A percentile compares a stretch with the other conserved stretches of the same genome.
These are phyloP conservation scores for Odontocolon sp. DNA, from an alignment of 2,888 invertebrate genomes.

Conservation along the genomic window DNA sequence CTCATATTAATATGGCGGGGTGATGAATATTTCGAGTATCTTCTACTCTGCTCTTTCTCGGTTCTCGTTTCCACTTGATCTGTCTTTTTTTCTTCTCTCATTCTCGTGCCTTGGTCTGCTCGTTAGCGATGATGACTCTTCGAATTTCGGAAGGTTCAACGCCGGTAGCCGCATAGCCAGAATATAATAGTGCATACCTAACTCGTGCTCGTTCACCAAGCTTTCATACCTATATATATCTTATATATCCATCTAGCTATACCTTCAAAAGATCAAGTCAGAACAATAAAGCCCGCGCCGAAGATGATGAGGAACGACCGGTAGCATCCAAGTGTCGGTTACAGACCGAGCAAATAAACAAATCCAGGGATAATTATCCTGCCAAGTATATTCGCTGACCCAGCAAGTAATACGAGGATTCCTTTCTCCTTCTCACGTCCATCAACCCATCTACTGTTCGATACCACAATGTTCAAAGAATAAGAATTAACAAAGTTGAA, in stretches of 20 bases:
- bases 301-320: slow-evolving; percentile 48
- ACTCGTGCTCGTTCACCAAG: slow-evolving; percentile 39
- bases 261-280: background rate
- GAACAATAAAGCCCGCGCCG: slow-evolving; percentile 8
- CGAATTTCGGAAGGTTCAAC: slow-evolving; percentile 63
- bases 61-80: too few species aligned
- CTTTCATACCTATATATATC: slow-evolving; percentile 33
- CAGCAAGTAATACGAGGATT: slow-evolving; percentile 36
- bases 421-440: slow-evolving; percentile 14
- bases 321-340: slow-evolving; percentile 77
- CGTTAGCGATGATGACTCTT: slow-evolving; percentile 77
- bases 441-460: too few species aligned
- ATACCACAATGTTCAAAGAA: too few species aligned
- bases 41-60: slow-evolving; percentile 21
- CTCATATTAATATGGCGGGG: slow-evolving; percentile 22
- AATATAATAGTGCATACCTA: slow-evolving; percentile 55
- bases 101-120: too few species aligned
- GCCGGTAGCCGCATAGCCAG: slow-evolving; percentile 45
- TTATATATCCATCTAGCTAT: slow-evolving; percentile 11
- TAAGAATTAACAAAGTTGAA: background rate
- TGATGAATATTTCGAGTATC: slow-evolving; percentile 48
- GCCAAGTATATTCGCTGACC: slow-evolving; percentile 39
- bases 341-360: slow-evolving; percentile 72
- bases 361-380: slow-evolving; percentile 60
- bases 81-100: too few species aligned